These are phyloP conservation scores for Malachius bipustulatus DNA, from an alignment of 2,888 invertebrate species.

Conservation along the genomic window DNA sequence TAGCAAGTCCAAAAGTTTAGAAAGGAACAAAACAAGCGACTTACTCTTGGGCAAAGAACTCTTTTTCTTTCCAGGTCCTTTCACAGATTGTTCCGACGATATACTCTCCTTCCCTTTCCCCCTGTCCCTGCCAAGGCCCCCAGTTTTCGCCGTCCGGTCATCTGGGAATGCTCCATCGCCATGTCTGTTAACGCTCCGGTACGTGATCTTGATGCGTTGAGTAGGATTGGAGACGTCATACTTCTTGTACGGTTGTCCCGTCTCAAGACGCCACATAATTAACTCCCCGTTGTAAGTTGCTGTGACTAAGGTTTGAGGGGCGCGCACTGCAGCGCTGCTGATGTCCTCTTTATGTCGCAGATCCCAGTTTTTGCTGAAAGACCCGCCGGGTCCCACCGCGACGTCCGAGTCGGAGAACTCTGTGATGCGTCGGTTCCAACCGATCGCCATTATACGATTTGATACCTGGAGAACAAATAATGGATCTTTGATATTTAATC, in stretches of 20 bases:
- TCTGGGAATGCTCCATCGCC: too few species aligned
- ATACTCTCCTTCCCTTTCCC: constrained; percentile 13
- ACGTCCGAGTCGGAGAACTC: constrained; percentile 50
- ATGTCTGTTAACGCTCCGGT: too few species aligned
- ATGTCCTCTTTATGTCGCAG: constrained; percentile 64
- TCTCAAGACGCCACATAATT: constrained; percentile 71
- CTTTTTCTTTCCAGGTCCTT: constrained; percentile 9
- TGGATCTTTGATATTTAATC: not conserved
- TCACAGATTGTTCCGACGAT: constrained; percentile 8
- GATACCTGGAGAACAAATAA: constrained; percentile 17
- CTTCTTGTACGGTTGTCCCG: constrained; percentile 56
- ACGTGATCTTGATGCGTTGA: constrained; percentile 45
- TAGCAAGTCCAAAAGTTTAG: too few species aligned
- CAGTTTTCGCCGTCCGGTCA: too few species aligned
- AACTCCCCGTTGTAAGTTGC: constrained; percentile 68
- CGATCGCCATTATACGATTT: constrained; percentile 58
- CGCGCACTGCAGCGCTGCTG: constrained; percentile 52
- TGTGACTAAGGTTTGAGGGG: constrained; percentile 61
- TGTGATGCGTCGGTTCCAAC: constrained; percentile 64
- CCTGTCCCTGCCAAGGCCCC: too few species aligned
- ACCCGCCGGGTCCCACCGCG: constrained; percentile 38
- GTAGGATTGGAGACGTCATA: constrained; percentile 44
- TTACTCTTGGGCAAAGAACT: constrained; percentile 9
- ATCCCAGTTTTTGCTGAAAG: constrained; percentile 53
- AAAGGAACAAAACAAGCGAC: too few species aligned